Evolutionary conservation across 2,113 vertebrate species (phyloP), one percentile per base, ranked within the genome.

Genomic region (Gavia stellata): DNA sequence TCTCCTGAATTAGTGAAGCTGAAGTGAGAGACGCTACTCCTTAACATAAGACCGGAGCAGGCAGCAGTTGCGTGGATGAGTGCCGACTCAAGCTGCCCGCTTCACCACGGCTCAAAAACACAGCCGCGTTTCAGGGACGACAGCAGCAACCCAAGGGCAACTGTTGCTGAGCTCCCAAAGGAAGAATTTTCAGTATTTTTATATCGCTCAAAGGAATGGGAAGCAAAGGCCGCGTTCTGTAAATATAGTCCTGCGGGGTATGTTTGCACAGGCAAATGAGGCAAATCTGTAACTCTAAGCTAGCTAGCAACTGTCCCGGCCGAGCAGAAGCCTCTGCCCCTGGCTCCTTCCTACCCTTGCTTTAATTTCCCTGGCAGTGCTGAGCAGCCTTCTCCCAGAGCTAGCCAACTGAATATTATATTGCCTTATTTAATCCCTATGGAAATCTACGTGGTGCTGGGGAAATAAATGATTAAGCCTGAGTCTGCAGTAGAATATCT

Each of bases 211-310:
- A 62, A 96, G 95, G 92, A 95, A 88, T 52, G 82, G 68, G 70
- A 94, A 97, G 95, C 96, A 94, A 93, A 95, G 95, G 95, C 96
- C 26, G 3, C 2, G n/a, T 42, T 92, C 92, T 93, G 96, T 94
- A 96, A 96, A 96, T 90, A 93, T 10, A 83, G 82, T 81, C 79
- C 82, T 81, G n/a, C 0, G 2, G 81, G 82, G 68, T 70, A 18
- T 94, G 78, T 96, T 95, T 96, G 90, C 88, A 53, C 79, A 94
- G 95, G 90, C 93, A 95, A 95, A 94, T 52, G 74, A 96, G 74
- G 90, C 84, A 5, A 6, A 63, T 63, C 82, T 94, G 90, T 88
- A 96, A 90, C 85, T 86, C 33, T 33, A 58, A 94, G 91, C 91
- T 74, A 77, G 86, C 81, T 81, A 89, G 91, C 89, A 95, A 40